phyloP scores from a whole-genome alignment of 2,113 vertebrate species.

The Triplophysa dalaica region DNA sequence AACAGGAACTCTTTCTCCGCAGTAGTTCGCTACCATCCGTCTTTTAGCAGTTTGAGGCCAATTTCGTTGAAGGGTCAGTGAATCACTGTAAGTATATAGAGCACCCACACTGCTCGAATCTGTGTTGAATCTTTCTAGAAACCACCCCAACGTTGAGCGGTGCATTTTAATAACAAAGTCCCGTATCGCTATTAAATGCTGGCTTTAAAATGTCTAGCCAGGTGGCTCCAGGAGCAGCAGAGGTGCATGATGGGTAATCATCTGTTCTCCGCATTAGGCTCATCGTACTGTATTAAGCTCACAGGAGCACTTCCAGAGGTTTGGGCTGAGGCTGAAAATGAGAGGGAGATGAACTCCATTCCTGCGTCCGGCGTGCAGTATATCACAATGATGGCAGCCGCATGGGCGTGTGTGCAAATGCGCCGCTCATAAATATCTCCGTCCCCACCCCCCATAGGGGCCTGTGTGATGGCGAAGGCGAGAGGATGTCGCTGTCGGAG shows the following conservation, averaged over 20 bases:
- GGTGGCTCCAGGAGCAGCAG: slow-evolving; percentile 22
- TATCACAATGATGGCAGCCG: slow-evolving; percentile 71
- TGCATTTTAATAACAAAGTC: background rate
- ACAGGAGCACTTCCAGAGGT: slow-evolving; percentile 66
- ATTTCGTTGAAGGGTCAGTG: slow-evolving; percentile 19
- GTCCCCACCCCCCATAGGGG: slow-evolving; percentile 60
- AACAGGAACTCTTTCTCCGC: slow-evolving; percentile 67
- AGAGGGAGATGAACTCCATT: slow-evolving; percentile 75
- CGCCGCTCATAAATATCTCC: slow-evolving; percentile 74
- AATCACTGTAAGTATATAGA: slow-evolving; percentile 23
- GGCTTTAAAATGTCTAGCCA: slow-evolving; percentile 37
- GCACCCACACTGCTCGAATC: background rate
- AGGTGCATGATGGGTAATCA: slow-evolving; percentile 32
- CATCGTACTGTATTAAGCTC: slow-evolving; percentile 62
- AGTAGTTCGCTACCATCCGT: background rate
- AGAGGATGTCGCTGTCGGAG: slow-evolving; percentile 77
- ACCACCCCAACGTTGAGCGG: background rate
- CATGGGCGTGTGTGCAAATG: slow-evolving; percentile 64
- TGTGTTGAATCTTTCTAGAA: slow-evolving; percentile 1
- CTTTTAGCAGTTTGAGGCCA: slow-evolving; percentile 12
- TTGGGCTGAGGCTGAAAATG: slow-evolving; percentile 66
- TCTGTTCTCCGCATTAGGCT: slow-evolving; percentile 65
- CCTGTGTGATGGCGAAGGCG: slow-evolving; percentile 74
- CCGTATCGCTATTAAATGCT: slow-evolving; percentile 1
- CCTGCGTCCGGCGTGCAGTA: slow-evolving; percentile 67